Base-by-base conservation (phyloP, 2,888 invertebrate genomes). In the Cephus runcator region DNA sequence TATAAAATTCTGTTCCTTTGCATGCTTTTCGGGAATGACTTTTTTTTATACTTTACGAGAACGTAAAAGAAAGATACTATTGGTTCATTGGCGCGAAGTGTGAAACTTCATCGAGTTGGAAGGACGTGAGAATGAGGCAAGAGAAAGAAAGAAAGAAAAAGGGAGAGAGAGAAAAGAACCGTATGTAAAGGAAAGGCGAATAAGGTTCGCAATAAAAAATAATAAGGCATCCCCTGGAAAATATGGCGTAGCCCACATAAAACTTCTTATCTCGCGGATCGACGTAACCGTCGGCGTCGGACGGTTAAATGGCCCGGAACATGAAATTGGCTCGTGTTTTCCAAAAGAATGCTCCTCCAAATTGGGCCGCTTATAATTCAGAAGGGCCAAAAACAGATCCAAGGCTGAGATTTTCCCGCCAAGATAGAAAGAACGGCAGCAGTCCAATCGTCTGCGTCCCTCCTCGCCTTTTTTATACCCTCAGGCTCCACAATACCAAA, bases 251-350 rank as follows among this genome's bases (percentile, higher is more conserved):
- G 36, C 35, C 74, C 34, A 34, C n/a, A 71, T 71, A 71, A 33
- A 71, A 31, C 33, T 71, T 11, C 31, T 71, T 71, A 71, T 71
- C 71, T 34, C 71, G 71, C 33, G 11, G 71, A 34, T 33, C 31
- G 71, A 71, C 71, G 71, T 71, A 33, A 33, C 31, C 31, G 33
- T 71, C 74, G 74, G 68, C 33, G 77, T 82, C 56, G 23, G 56
- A 23, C 81, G 82, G 86, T 86, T 86, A 86, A 88, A 88, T 87
- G 85, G 83, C 81, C 81, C 75, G 88, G 87, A 88, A 87, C 85
- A 81, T 78, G 83, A 77, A 87, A 88, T 88, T 85, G 85, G 84
- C 80, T 83, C 81, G 78, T 78, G 80, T 81, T 83, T 76, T 78
- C 69, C 69, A 31, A 75, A 68, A 34, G 68, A 69, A 75, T 75